phyloP scores from a whole-genome alignment of 2,888 invertebrate species.

The Andricus curvator region DNA sequence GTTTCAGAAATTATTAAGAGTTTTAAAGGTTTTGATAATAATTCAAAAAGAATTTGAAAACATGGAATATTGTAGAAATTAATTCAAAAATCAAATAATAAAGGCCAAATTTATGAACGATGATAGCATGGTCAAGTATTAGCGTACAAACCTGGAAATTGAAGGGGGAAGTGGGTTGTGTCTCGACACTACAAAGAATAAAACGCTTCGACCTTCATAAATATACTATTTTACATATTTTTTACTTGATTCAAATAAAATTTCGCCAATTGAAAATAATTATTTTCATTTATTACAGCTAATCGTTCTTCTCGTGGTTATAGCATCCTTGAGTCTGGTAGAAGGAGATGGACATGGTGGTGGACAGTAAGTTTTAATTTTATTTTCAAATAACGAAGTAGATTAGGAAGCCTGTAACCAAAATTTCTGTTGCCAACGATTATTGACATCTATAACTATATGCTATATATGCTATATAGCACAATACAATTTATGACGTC shows the following conservation, averaged over 20 bases:
- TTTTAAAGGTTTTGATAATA: too few species aligned
- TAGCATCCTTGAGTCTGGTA: background rate
- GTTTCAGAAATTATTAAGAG: too few species aligned
- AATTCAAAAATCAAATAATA: background rate
- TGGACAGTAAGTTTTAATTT: slow-evolving; percentile 4
- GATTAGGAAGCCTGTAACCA: background rate
- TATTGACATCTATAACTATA: background rate
- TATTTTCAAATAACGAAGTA: background rate
- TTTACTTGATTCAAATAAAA: too few species aligned
- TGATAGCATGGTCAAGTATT: too few species aligned
- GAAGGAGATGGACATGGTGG: slow-evolving; percentile 27
- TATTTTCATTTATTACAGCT: slow-evolving; percentile 2
- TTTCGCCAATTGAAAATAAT: background rate
- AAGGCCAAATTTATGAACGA: too few species aligned
- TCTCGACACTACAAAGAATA: background rate
- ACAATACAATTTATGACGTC: too few species aligned
- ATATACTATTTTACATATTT: background rate
- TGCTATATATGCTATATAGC: too few species aligned
- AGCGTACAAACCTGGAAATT: too few species aligned
- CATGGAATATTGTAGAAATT: background rate
- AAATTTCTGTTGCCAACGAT: background rate
- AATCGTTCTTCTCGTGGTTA: background rate
- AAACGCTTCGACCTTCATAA: background rate
- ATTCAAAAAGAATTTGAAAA: too few species aligned
- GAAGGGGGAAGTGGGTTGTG: too few species aligned